phyloP scores from a whole-genome alignment of 2,113 vertebrate genomes.

The Barnardius zonarius region DNA sequence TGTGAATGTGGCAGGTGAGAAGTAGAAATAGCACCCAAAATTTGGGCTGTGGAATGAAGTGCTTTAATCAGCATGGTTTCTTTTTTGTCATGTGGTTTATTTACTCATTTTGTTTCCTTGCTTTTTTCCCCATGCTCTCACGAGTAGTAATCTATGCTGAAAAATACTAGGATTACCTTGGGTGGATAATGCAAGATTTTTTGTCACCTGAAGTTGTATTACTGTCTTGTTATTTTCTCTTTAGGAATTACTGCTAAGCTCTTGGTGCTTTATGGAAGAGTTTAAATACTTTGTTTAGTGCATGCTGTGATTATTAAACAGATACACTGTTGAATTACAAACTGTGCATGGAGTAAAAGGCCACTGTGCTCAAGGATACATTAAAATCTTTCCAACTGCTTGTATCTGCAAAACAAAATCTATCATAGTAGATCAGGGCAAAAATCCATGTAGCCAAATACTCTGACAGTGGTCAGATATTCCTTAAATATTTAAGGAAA shows the following conservation, averaged over 20 bases:
- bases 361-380: not conserved
- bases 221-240: not conserved
- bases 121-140: not conserved
- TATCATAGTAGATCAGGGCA: not conserved
- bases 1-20: not conserved
- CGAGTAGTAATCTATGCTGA: not conserved
- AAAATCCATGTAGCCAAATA: not conserved
- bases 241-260: not conserved
- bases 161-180: not conserved
- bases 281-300: slow-evolving; percentile 10
- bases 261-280: not conserved
- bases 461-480: not conserved
- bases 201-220: not conserved
- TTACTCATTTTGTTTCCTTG: not conserved
- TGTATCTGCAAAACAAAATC: not conserved
- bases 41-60: not conserved
- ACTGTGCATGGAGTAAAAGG: not conserved
- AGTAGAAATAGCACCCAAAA: not conserved
- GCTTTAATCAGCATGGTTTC: not conserved
- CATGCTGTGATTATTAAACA: slow-evolving; percentile 13
- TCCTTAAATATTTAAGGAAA: not conserved
- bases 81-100: not conserved
- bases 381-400: not conserved
- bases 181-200: not conserved
- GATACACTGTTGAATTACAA: not conserved